phyloP scores from a whole-genome alignment of 2,113 vertebrate species.

The Grantiella picta region DNA sequence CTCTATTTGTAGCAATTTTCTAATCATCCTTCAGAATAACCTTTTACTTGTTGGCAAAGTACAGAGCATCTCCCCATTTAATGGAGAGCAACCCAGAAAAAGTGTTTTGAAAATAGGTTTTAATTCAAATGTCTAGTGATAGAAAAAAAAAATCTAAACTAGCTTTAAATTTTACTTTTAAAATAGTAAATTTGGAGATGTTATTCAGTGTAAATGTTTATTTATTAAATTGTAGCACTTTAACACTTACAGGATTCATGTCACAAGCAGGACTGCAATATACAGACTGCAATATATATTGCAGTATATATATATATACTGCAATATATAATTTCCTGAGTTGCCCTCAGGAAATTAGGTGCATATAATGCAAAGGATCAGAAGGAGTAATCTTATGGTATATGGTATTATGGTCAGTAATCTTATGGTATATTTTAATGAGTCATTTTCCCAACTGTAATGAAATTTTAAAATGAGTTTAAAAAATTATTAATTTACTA shows the following conservation, averaged over 20 bases:
- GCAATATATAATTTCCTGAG: too few relatives aligned
- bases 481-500: neutral
- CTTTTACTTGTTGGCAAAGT: neutral
- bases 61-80: neutral
- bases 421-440: neutral
- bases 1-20: neutral
- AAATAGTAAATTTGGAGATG: neutral
- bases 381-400: neutral
- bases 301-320: too few relatives aligned
- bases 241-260: neutral
- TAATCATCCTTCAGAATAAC: neutral
- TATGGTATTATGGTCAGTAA: neutral
- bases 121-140: neutral
- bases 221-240: neutral
- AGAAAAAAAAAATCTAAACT: neutral
- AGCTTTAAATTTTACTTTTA: neutral
- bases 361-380: neutral
- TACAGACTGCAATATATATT: too few relatives aligned
- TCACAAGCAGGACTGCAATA: neutral
- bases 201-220: neutral
- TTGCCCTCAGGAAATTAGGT: neutral
- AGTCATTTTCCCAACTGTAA: neutral
- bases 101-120: neutral
- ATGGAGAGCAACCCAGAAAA: neutral
- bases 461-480: neutral